Evolutionary conservation across 2,113 vertebrate species (phyloP).

Genomic region (sheep (Ovis aries)): DNA sequence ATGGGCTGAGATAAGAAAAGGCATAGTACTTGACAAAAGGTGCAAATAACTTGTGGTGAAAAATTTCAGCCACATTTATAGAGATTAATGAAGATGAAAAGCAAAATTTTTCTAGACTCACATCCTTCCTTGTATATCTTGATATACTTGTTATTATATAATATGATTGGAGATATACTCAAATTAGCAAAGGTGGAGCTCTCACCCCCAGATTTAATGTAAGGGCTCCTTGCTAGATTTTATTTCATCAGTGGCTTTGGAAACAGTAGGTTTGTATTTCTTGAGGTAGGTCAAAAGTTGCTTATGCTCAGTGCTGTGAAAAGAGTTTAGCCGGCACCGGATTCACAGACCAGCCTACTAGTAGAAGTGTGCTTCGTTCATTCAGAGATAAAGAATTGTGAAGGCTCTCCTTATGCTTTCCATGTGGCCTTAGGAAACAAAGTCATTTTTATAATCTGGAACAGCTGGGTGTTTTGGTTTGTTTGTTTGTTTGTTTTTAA

Average conservation of each 20-base stretch:
- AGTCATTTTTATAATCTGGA: slow-evolving; percentile 2
- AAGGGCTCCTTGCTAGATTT: background rate
- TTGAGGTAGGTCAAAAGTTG: background rate
- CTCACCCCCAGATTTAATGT: background rate
- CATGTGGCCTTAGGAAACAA: background rate
- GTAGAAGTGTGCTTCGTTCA: background rate
- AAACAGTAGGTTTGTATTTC: background rate
- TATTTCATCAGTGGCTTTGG: background rate
- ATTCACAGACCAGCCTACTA: background rate
- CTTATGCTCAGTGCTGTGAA: background rate
- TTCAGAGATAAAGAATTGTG: background rate
- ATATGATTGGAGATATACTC: background rate
- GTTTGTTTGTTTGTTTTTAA: background rate
- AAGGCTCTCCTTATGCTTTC: background rate
- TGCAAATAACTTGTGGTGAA: background rate
- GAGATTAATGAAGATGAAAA: background rate
- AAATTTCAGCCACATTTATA: background rate
- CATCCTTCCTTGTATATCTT: background rate
- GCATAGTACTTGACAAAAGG: background rate
- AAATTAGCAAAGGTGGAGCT: background rate
- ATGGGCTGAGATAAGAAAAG: slow-evolving; percentile 24
- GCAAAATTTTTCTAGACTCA: background rate
- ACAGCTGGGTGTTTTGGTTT: background rate
- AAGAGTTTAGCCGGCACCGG: background rate
- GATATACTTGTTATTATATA: background rate